Evolutionary conservation across 2,797 vertebrate genomes (phyloP).

Genomic region (Melopsittacus undulatus): DNA sequence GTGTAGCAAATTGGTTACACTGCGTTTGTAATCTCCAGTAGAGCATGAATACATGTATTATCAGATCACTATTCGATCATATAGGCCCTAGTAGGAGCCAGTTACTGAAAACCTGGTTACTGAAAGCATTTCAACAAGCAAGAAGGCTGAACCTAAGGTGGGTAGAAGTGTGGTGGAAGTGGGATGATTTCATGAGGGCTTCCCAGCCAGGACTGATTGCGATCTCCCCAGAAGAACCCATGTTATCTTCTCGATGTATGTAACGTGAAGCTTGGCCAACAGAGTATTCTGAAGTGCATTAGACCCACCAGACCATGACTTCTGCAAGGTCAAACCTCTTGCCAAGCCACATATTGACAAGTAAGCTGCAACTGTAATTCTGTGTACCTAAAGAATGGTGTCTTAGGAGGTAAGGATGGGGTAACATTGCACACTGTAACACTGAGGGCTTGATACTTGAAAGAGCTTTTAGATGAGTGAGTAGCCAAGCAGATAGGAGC

Average conservation of each 20-base stretch:
- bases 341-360: background rate
- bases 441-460: background rate
- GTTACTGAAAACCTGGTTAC: background rate
- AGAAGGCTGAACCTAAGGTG: background rate
- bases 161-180: background rate
- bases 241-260: background rate
- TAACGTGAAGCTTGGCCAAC: background rate
- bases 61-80: background rate
- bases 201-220: background rate
- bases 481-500: background rate
- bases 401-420: background rate
- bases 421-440: background rate
- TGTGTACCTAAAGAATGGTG: background rate
- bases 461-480: background rate
- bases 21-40: fast-evolving
- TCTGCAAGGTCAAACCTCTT: background rate
- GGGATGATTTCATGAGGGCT: background rate
- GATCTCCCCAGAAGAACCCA: background rate
- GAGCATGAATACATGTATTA: background rate
- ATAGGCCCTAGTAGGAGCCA: background rate
- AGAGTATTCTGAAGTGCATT: background rate
- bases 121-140: background rate
- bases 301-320: background rate
- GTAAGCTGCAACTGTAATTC: background rate
- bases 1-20: background rate